Evolutionary conservation across 2,113 vertebrate genomes (phyloP), one percentile per base, ranked within the genome.

Genomic region (Leptobrachium ailaonicum): DNA sequence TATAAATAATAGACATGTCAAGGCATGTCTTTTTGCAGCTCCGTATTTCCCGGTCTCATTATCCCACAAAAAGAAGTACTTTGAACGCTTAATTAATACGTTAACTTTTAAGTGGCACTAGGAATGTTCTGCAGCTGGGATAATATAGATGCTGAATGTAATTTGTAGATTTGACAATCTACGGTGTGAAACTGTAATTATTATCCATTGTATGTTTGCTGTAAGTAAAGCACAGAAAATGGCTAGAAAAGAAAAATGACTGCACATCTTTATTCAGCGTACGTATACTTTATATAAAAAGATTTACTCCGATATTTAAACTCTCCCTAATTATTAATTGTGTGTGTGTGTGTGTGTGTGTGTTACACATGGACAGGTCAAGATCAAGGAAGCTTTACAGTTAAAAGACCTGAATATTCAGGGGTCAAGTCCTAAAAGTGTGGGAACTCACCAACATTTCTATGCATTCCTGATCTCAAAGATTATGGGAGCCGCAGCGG

Each of bases 1-100:
- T 32, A 56, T 54, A 53, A 67, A 75, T 45, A 75, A 76, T 68
- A 64, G 62, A 64, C 62, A 67, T 56, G 64, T 67, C 32, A 42
- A 20, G 45, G 11, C 10, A 40, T 66, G 44, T 50, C 45, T 40
- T 63, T 45, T 6, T n/a, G 14, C 12, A 14, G 58, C 42, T 62
- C 13, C 14, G 53, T 76, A 53, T 76, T 64, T 40, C 10, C 6
- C 32, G 7, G 62, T 6, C 62, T 20, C 32, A 64, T 64, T 64
- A 40, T 64, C 32, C n/a, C 32, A 44, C 42, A 75, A 53, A 32
- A 75, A 54, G 32, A 40, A 53, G 45, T 66, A 12, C 47, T 54
- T 76, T 66, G 41, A 44, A 76, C 67, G 41, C 8, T 42, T 50
- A 42, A 41, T 32, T 76, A 45, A 54, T 32, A 53, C 67, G 13